A percentile compares a stretch with the other conserved stretches of the same genome.
Conservation (phyloP, 2,797 vertebrate genomes). For the Lemur catta region DNA sequence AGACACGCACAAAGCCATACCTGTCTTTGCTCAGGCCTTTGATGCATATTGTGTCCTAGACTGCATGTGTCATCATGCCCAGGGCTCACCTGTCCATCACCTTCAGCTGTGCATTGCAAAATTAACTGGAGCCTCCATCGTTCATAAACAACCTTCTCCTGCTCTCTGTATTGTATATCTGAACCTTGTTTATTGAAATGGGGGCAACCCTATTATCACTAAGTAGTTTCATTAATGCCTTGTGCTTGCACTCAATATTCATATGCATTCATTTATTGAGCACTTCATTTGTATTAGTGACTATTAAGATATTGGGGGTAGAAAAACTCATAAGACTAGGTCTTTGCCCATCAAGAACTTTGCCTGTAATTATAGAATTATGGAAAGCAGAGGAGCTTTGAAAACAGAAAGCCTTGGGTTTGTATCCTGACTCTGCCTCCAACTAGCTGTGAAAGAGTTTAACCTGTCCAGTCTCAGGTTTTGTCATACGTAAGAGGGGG, state of each 20-base stretch:
- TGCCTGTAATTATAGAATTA: not conserved
- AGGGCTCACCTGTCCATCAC: not conserved
- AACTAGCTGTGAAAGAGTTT: not conserved
- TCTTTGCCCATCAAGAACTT: not conserved
- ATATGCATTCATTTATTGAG: not conserved
- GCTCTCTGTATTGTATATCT: not conserved
- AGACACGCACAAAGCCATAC: not conserved
- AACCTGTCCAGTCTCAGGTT: not conserved
- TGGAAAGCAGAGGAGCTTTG: not conserved
- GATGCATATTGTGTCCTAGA: not conserved
- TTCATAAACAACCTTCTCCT: not conserved
- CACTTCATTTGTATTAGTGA: not conserved
- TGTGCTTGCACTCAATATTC: not conserved
- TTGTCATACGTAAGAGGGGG: not conserved
- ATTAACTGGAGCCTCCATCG: not conserved
- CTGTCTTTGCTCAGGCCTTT: not conserved
- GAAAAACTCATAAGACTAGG: not conserved
- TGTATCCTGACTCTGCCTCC: not conserved
- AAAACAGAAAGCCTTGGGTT: constrained; percentile 18
- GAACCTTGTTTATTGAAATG: not conserved
- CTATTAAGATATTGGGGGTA: not conserved
- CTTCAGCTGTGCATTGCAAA: not conserved
- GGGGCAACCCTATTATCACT: not conserved
- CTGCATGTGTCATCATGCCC: not conserved
- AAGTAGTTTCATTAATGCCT: not conserved